phyloP scores from a whole-genome alignment of 2,113 vertebrate genomes.

The Mola mola region DNA sequence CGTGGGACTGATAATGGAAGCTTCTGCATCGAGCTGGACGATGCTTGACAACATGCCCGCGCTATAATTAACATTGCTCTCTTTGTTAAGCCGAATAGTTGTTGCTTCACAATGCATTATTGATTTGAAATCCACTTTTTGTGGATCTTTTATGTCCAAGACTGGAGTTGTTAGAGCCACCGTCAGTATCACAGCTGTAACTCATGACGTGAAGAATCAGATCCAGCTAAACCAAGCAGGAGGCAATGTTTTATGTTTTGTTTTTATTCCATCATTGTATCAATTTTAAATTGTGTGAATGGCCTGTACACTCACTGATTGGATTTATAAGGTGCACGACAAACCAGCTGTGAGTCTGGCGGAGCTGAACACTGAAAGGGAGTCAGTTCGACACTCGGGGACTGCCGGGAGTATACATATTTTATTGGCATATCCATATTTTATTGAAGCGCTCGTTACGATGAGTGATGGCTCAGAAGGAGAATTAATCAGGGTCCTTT shows the following conservation, averaged over 20 bases:
- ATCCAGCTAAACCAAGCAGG: too few relatives aligned
- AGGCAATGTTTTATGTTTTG: too few relatives aligned
- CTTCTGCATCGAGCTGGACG: constrained; percentile 5
- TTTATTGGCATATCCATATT: constrained; percentile 73
- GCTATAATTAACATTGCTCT: constrained; percentile 57
- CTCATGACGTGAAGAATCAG: constrained; percentile 10
- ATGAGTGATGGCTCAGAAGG: constrained; percentile 69
- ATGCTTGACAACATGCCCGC: constrained; percentile 41
- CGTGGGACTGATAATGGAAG: constrained; percentile 6
- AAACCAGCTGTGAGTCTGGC: constrained; percentile 17
- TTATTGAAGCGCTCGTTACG: constrained; percentile 74
- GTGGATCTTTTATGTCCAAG: constrained; percentile 25
- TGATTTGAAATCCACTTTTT: constrained; percentile 57
- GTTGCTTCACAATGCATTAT: constrained; percentile 62
- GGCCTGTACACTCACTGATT: too few relatives aligned
- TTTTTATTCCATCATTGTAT: too few relatives aligned
- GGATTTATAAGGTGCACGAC: not conserved
- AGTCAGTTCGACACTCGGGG: constrained; percentile 30
- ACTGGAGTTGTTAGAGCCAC: constrained; percentile 12
- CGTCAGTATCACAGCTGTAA: constrained; percentile 25
- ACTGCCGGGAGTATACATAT: constrained; percentile 62
- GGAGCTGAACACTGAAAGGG: constrained; percentile 26
- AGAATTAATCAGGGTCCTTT: constrained; percentile 69
- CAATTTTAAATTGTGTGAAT: too few relatives aligned
- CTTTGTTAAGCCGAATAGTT: constrained; percentile 67